Conservation (phyloP, 1,140 invertebrate genomes). For the Potamilus streckersoni region DNA sequence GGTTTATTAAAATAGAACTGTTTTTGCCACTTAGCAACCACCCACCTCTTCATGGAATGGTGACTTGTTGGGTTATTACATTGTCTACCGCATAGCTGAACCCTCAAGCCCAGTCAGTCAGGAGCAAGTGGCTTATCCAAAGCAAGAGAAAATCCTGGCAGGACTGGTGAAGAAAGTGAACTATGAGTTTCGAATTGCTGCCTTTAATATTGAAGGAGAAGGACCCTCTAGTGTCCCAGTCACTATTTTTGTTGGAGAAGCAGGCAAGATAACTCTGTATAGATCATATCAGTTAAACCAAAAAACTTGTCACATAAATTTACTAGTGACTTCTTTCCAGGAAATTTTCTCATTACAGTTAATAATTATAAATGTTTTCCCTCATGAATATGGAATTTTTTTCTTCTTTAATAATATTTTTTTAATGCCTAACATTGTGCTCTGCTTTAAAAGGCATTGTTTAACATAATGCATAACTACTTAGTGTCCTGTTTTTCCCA, state of each 20-base stretch:
- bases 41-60: conserved; percentile 88
- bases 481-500: too few species aligned
- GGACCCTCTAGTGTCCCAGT: conserved; percentile 90
- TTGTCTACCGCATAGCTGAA: conserved; percentile 66
- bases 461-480: too few species aligned
- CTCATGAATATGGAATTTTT: background rate
- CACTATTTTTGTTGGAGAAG: conserved; percentile 95
- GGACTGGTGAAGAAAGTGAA: conserved; percentile 71
- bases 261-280: conserved; percentile 67
- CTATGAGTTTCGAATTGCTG: conserved; percentile 96
- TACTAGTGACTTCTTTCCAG: background rate
- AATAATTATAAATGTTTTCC: background rate
- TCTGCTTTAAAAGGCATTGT: background rate
- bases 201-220: conserved; percentile 95
- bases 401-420: too few species aligned
- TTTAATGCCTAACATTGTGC: too few species aligned
- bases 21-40: conserved; percentile 69
- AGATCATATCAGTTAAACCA: background rate
- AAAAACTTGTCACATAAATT: background rate
- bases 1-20: background rate
- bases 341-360: background rate
- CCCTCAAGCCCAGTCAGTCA: conserved; percentile 35
- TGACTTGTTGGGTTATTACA: conserved; percentile 90
- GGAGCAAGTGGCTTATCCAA: conserved; percentile 38
- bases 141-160: conserved; percentile 27